Base-by-base conservation (phyloP, 2,113 vertebrate species). In the Cavia porcellus region DNA sequence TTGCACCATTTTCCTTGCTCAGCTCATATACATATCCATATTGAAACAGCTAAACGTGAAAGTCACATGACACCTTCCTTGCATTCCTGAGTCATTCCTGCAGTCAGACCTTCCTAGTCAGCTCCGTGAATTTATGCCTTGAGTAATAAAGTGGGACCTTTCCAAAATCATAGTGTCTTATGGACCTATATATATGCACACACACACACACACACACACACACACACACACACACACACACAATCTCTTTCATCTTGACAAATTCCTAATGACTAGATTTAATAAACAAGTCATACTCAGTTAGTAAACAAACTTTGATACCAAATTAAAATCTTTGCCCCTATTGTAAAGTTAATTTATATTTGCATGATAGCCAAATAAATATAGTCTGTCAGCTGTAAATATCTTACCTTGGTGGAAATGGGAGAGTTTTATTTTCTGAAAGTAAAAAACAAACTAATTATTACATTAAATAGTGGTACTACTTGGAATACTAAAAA, bases 71-170 rank as follows among this genome's bases (percentile, higher is more conserved):
- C 94, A 92, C 1, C 17, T 75, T 96, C 91, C 64, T 72, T 15
- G 45, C 92, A 62, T 94, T 95, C 92, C 98, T 66, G 85, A 87
- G 97, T 94, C 92, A 19, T 93, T 82, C 57, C 70, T 45, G 22
- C 5, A 93, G 90, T 64, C 87, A 86, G 45, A 91, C 72, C 68
- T 89, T 47, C 87, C 81, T 35, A 15, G 25, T 7, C 82, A 77
- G 93, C 45, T 83, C 22, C 22, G 3, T 87, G n/a, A 85, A 97
- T 96, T 96, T 92, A 81, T 32, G 47, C 8, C 5, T 17, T 77
- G 96, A 92, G 89, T 66, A 90, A 35, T 12, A 79, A 12, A 17
- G 52, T 55, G 24, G 2, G 2, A 50, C 6, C 88, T 85, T 96
- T 80, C 64, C 2, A 79, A 89, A 70, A 79, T 66, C 28, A 81